phyloP scores from a whole-genome alignment of 2,888 invertebrate genomes.

The Antheraea yamamai region DNA sequence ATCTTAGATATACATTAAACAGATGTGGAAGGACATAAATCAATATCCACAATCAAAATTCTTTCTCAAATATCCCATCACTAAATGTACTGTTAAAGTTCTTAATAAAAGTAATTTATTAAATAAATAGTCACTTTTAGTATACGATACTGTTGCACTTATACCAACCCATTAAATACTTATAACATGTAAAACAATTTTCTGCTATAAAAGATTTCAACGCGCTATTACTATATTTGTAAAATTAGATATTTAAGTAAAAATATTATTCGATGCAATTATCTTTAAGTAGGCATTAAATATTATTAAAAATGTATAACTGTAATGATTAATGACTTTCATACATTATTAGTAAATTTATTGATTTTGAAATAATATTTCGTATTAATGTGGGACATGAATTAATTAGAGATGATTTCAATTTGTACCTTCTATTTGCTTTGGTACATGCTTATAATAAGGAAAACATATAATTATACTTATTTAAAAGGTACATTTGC shows the following conservation, averaged over 20 bases:
- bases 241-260: background rate
- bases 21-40: too few species aligned
- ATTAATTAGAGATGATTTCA: background rate
- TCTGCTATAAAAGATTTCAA: slow-evolving; percentile 54
- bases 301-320: too few species aligned
- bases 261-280: background rate
- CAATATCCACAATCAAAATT: background rate
- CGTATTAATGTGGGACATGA: background rate
- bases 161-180: background rate
- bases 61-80: background rate
- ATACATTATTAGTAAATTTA: too few species aligned
- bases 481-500: background rate
- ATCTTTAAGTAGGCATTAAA: too few species aligned
- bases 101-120: background rate
- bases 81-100: background rate
- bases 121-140: too few species aligned
- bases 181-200: too few species aligned
- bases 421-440: background rate
- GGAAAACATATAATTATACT: background rate
- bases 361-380: background rate
- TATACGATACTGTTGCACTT: background rate
- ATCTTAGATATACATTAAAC: background rate
- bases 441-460: background rate
- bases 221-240: slow-evolving; percentile 36
- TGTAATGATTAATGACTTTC: too few species aligned